Percentiles rank a stretch among this genome's conserved stretches.
Conservation (phyloP, 2,888 invertebrate species). For the Lasiommata megera region DNA sequence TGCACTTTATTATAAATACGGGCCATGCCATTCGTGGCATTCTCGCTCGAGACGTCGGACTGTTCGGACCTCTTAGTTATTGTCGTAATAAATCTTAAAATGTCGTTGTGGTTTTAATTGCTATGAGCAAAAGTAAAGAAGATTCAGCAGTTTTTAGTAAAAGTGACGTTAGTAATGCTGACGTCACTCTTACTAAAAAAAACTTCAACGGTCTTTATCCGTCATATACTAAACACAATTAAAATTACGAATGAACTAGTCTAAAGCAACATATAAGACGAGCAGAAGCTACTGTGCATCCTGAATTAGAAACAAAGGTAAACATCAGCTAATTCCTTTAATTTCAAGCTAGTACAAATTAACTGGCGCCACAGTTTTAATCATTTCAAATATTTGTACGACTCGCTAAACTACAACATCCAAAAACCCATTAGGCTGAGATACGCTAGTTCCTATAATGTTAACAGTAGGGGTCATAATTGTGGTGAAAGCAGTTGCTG, state of each 20-base stretch:
- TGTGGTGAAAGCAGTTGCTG: neutral
- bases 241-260: neutral
- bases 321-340: slow-evolving; percentile 5
- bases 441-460: neutral
- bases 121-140: too few species aligned
- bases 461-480: slow-evolving; percentile 7
- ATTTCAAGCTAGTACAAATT: slow-evolving; percentile 14
- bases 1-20: too few species aligned
- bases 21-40: too few species aligned
- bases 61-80: too few species aligned
- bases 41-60: too few species aligned
- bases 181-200: too few species aligned
- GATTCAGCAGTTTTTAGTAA: too few species aligned
- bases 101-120: too few species aligned
- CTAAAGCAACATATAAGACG: neutral
- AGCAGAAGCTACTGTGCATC: neutral
- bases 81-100: too few species aligned
- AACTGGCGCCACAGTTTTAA: slow-evolving; percentile 21
- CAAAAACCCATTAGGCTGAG: neutral
- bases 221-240: too few species aligned
- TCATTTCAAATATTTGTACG: slow-evolving; percentile 21
- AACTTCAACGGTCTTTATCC: too few species aligned
- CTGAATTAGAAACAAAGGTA: slow-evolving; percentile 5
- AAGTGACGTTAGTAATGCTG: too few species aligned
- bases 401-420: slow-evolving; percentile 6